These are phyloP conservation scores for Hylomyscus alleni DNA, from an alignment of 2,797 vertebrate species.

Conservation along the genomic window DNA sequence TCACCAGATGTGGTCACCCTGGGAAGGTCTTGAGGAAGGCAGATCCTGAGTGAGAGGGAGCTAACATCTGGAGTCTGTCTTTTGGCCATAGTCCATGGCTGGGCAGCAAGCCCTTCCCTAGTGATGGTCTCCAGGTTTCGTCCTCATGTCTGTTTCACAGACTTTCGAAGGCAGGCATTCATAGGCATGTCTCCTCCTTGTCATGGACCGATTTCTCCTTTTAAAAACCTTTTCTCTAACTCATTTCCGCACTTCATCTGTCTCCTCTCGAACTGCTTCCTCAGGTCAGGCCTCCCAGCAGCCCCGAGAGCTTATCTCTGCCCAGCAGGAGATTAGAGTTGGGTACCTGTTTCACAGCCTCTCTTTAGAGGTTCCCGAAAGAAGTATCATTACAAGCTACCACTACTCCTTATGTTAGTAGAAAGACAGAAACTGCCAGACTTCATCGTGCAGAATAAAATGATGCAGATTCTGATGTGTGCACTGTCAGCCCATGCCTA, in stretches of 20 bases:
- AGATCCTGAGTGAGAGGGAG: neutral
- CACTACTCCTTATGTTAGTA: neutral
- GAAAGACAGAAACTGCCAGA: constrained; percentile 35
- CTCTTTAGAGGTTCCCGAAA: neutral
- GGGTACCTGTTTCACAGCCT: accelerated
- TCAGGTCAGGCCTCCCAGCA: accelerated
- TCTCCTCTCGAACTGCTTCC: neutral
- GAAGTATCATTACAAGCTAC: neutral
- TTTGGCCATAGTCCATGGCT: accelerated
- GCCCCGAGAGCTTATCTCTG: neutral
- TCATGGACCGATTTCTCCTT: neutral
- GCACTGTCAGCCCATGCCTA: neutral
- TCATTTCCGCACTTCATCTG: neutral
- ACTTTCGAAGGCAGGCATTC: too few species aligned
- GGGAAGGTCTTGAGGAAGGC: neutral
- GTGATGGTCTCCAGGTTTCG: neutral
- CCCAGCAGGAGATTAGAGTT: neutral
- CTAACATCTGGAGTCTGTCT: neutral
- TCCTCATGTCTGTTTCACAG: accelerated
- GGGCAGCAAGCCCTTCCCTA: neutral
- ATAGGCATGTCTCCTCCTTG: neutral
- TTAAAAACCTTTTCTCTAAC: neutral
- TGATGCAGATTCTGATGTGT: neutral
- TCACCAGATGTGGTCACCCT: too few species aligned
- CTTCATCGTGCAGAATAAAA: constrained; percentile 42